These are phyloP conservation scores for Lethrus apterus DNA, from an alignment of 1,140 invertebrate genomes.

Conservation along the genomic window DNA sequence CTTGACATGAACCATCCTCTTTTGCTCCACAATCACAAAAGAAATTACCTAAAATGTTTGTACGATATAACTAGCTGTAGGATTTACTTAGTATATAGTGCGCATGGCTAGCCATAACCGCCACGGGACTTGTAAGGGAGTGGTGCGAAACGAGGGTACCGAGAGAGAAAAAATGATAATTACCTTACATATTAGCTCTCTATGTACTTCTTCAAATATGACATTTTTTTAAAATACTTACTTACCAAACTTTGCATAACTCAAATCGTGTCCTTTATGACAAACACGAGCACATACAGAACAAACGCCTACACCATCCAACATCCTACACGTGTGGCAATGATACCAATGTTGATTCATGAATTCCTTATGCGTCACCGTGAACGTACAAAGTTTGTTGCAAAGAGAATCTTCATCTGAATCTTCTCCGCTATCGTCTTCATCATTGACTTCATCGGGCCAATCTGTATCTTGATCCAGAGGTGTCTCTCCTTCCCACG, in stretches of 20 bases:
- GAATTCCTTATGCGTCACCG: conserved; percentile 94
- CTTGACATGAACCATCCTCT: conserved; percentile 72
- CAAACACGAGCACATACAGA: conserved; percentile 95
- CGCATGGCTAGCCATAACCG: too few relatives aligned
- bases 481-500: conserved; percentile 71
- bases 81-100: too few relatives aligned
- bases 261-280: conserved; percentile 93
- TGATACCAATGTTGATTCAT: conserved; percentile 99
- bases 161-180: too few relatives aligned
- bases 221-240: too few relatives aligned
- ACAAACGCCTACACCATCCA: conserved; percentile 95
- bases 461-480: conserved; percentile 73
- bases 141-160: too few relatives aligned
- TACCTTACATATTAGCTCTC: too few relatives aligned
- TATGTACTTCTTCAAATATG: too few relatives aligned
- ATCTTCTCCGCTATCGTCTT: conserved; percentile 90
- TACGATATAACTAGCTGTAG: too few relatives aligned
- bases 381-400: conserved; percentile 95
- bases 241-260: conserved; percentile 97
- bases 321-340: conserved; percentile 97
- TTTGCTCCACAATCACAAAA: conserved; percentile 99
- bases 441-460: conserved; percentile 78
- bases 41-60: too few relatives aligned
- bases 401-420: conserved; percentile 92
- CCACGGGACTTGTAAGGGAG: too few relatives aligned